Evolutionary conservation across 2,797 vertebrate genomes (phyloP).

Genomic region (Calcarius lapponicus): DNA sequence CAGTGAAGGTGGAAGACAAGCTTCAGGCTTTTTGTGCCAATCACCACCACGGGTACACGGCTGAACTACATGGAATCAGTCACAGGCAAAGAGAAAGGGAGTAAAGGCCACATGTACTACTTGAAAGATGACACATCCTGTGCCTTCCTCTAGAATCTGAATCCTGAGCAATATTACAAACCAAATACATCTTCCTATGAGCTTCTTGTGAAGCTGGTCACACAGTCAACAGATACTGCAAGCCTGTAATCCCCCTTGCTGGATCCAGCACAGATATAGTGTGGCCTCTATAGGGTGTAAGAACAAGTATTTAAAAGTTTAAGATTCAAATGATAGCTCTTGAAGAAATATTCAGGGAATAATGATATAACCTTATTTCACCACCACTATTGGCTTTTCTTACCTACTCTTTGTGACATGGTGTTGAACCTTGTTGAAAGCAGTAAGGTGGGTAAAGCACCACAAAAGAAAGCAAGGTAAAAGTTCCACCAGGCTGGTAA

Average conservation of each 20-base stretch:
- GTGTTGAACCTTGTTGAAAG: neutral
- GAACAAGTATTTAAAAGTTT: neutral
- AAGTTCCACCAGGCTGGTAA: neutral
- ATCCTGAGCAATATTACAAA: neutral
- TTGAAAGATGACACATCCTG: neutral
- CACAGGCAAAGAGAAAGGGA: neutral
- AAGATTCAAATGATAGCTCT: neutral
- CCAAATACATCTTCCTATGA: neutral
- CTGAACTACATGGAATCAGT: neutral
- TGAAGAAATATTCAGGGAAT: neutral
- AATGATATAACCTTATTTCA: neutral
- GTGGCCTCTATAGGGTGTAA: neutral
- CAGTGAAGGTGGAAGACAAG: neutral
- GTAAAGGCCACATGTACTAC: neutral
- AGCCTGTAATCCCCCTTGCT: neutral
- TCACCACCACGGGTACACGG: rapidly evolving
- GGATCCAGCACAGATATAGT: neutral
- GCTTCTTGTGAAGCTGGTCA: neutral
- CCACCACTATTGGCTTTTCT: conserved; percentile 14
- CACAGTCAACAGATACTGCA: neutral
- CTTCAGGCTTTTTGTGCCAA: neutral
- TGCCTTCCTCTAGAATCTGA: neutral
- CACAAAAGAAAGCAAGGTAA: conserved; percentile 13
- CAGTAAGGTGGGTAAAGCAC: neutral
- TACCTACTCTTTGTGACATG: neutral